Evolutionary conservation across 1,140 invertebrate species (phyloP).

Genomic region (Drosophila malerkotliana): DNA sequence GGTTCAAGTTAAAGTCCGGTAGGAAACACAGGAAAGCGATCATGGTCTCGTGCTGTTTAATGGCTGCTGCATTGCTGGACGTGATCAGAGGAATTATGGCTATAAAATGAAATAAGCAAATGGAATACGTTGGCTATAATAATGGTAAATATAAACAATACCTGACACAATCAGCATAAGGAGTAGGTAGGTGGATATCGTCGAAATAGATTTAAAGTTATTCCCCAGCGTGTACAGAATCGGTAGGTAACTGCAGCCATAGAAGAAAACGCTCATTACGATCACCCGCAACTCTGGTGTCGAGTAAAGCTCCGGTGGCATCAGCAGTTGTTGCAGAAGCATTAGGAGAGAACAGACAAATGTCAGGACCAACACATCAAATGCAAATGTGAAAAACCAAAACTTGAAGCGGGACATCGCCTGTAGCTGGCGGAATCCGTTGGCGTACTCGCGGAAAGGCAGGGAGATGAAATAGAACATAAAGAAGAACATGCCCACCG

Average conservation of each 20-base stretch:
- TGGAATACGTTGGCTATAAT: background rate
- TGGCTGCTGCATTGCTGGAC: conserved; percentile 60
- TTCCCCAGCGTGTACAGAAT: conserved; percentile 72
- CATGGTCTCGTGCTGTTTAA: conserved; percentile 64
- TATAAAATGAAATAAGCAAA: conserved; percentile 13
- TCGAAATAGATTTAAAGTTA: conserved; percentile 76
- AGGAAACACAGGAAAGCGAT: conserved; percentile 69
- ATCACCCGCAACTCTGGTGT: conserved; percentile 45
- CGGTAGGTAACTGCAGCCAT: conserved; percentile 73
- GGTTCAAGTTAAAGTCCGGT: conserved; percentile 81
- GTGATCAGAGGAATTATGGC: conserved; percentile 76
- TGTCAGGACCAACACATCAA: conserved; percentile 60
- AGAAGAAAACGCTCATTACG: conserved; percentile 66
- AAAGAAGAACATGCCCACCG: conserved; percentile 68
- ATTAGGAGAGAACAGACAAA: conserved; percentile 39
- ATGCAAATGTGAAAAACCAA: conserved; percentile 65
- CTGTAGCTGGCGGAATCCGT: conserved; percentile 77
- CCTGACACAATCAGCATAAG: conserved; percentile 77
- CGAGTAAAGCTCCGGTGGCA: conserved; percentile 67
- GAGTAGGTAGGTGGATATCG: conserved; percentile 75
- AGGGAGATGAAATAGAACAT: conserved; percentile 78
- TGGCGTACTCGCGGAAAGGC: conserved; percentile 71
- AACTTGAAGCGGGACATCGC: conserved; percentile 65
- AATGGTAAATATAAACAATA: conserved; percentile 20
- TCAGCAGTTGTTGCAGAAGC: conserved; percentile 45